phyloP scores from a whole-genome alignment of 2,888 invertebrate species.

The Creontiades dilutus region DNA sequence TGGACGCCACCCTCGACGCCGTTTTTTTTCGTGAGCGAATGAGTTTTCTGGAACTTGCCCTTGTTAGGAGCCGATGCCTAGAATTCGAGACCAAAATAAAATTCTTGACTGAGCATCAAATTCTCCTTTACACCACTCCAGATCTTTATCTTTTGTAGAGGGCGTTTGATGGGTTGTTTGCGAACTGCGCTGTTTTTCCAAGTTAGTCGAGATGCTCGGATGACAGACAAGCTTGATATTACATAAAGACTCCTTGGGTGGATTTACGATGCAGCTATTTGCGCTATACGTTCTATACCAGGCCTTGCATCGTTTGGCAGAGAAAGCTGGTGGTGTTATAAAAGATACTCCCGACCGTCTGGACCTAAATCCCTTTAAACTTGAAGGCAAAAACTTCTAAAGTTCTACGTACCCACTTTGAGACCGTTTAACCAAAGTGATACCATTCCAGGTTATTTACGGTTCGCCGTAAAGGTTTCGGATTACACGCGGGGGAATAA shows the following conservation, averaged over 20 bases:
- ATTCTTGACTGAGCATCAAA: background rate
- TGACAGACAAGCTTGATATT: constrained; percentile 32
- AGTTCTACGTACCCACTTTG: constrained; percentile 16
- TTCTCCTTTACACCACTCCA: background rate
- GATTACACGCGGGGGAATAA: constrained; percentile 19
- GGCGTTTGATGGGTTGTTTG: background rate
- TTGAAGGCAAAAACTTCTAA: constrained; percentile 16
- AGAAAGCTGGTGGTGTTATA: constrained; percentile 24
- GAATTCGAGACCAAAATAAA: constrained; percentile 22
- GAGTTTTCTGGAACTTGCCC: background rate
- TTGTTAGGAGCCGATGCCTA: background rate
- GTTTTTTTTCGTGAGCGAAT: background rate
- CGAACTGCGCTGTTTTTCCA: constrained; percentile 6
- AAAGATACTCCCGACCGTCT: background rate
- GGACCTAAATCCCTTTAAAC: constrained; percentile 12
- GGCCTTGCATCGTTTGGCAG: constrained; percentile 7
- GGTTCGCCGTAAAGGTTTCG: constrained; percentile 37
- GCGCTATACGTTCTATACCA: constrained; percentile 10
- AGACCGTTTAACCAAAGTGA: constrained; percentile 37
- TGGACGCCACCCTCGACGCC: background rate
- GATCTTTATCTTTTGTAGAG: background rate
- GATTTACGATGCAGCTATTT: constrained; percentile 26
- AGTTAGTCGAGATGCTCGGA: background rate
- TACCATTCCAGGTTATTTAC: constrained; percentile 50
- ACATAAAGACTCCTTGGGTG: background rate